Evolutionary conservation across 2,797 vertebrate species (phyloP).

Genomic region (Chelidonichthys spinosus): DNA sequence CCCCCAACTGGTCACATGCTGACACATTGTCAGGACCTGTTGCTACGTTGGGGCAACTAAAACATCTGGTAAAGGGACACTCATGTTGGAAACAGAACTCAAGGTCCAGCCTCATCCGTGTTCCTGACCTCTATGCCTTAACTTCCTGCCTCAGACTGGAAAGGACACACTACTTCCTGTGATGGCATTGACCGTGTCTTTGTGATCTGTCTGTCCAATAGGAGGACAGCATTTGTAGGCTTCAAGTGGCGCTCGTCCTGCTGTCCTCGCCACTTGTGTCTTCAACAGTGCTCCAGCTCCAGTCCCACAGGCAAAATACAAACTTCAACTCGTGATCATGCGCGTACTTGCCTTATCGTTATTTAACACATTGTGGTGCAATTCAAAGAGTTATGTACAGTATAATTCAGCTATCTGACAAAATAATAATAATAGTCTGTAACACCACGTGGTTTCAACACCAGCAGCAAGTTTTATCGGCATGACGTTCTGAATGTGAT

Average conservation of each 20-base stretch:
- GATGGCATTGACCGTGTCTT: background rate
- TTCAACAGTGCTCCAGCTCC: background rate
- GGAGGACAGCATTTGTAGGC: no score
- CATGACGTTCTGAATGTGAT: slow-evolving; percentile 45
- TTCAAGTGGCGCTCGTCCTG: background rate
- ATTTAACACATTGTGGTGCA: slow-evolving; percentile 3
- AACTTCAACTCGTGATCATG: no score
- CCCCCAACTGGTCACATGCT: background rate
- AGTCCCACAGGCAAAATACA: no score
- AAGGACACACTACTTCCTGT: background rate
- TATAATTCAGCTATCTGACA: slow-evolving; percentile 10
- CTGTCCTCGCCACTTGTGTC: background rate
- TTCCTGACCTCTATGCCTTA: background rate
- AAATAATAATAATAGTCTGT: background rate
- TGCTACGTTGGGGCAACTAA: background rate
- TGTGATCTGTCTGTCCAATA: background rate
- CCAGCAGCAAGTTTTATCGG: slow-evolving; percentile 49
- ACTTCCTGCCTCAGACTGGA: background rate
- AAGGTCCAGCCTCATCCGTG: background rate
- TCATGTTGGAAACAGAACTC: background rate
- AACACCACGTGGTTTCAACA: slow-evolving; percentile 2
- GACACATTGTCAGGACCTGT: background rate
- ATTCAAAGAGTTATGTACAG: background rate
- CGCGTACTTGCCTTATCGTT: background rate
- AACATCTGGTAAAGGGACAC: background rate